Evolutionary conservation across 2,113 vertebrate genomes (phyloP).

Genomic region (Toxotes chatareus): DNA sequence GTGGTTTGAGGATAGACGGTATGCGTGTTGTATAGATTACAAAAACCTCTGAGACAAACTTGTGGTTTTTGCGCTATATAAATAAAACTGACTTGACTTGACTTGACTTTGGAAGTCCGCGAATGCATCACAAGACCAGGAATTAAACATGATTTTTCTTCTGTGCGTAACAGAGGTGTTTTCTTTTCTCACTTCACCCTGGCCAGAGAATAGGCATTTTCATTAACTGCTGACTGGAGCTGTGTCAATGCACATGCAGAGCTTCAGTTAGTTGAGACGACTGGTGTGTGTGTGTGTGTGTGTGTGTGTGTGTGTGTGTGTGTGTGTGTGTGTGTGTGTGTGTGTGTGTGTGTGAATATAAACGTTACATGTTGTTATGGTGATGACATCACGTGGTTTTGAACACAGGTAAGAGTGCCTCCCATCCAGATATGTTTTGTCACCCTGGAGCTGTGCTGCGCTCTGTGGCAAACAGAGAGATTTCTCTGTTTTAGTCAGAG

Average conservation of each 20-base stretch:
- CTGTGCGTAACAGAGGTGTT: not conserved
- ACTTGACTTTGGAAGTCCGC: not conserved
- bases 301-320: no score
- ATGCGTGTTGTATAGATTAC: not conserved
- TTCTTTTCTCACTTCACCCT: not conserved
- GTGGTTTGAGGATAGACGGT: not conserved
- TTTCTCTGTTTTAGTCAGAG: slow-evolving; percentile 55
- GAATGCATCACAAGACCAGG: not conserved
- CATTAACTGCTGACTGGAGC: not conserved
- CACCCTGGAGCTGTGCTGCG: slow-evolving; percentile 13
- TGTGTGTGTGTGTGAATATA: not conserved
- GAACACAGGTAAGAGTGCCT: not conserved
- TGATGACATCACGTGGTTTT: not conserved
- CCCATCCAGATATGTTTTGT: slow-evolving; percentile 21
- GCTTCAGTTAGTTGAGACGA: no score
- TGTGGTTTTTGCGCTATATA: not conserved
- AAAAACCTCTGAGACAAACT: not conserved
- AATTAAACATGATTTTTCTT: not conserved
- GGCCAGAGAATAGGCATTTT: not conserved
- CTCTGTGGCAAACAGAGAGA: slow-evolving; percentile 18
- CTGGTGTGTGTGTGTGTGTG: not conserved
- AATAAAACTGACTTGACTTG: not conserved
- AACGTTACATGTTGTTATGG: not conserved
- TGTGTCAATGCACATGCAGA: not conserved
- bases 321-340: no score